phyloP scores from a whole-genome alignment of 2,888 invertebrate genomes.

The Synergus laeviventris region DNA sequence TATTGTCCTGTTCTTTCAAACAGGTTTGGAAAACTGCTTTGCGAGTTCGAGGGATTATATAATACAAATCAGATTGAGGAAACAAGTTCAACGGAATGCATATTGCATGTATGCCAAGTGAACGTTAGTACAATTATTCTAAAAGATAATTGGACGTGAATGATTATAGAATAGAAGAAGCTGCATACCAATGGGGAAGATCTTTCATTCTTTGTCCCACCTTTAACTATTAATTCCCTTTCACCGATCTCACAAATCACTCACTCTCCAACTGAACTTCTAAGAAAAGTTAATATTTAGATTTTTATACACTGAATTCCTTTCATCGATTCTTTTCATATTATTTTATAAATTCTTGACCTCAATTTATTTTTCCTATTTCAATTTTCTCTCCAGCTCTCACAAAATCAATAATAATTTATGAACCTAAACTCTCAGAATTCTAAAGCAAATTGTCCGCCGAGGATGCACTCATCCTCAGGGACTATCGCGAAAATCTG shows the following conservation, averaged over 20 bases:
- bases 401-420: not conserved
- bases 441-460: conserved; percentile 43
- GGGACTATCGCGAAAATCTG: conserved; percentile 62
- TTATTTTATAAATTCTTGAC: not conserved
- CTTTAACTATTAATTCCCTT: conserved; percentile 18
- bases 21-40: conserved; percentile 18
- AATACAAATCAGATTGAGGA: conserved; percentile 7
- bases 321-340: conserved; percentile 11
- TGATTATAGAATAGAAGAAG: conserved; percentile 20
- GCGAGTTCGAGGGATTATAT: conserved; percentile 7
- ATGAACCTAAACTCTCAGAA: not conserved
- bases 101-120: not conserved
- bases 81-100: conserved; percentile 7
- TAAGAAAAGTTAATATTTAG: conserved; percentile 10
- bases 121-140: conserved; percentile 8
- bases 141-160: conserved; percentile 25
- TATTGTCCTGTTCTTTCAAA: conserved; percentile 11
- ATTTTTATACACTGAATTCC: conserved; percentile 15
- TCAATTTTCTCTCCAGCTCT: not conserved
- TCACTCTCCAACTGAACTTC: not conserved
- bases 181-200: conserved; percentile 23
- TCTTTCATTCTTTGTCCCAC: conserved; percentile 12
- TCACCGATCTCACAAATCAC: conserved; percentile 12
- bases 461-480: conserved; percentile 34
- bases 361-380: not conserved